Evolutionary conservation across 1,140 invertebrate species (phyloP), one percentile per base, ranked within the genome.

Genomic region (Eulimnadia texana): DNA sequence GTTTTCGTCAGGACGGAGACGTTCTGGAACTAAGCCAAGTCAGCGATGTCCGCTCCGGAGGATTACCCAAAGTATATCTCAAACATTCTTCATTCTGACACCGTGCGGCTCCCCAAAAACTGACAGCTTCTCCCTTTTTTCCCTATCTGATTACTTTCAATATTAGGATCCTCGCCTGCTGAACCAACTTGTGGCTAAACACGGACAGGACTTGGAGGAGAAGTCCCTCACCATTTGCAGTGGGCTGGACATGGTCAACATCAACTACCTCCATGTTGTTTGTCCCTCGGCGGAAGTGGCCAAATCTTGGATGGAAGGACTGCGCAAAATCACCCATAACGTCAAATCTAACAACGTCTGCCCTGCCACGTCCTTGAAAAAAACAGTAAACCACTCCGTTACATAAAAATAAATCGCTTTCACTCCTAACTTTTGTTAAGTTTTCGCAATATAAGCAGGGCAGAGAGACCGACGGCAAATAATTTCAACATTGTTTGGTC

Each of bases 331-430:
- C n/a, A 95, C 94, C 59, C 92, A 96, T 79, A 98, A 98, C 78
- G 91, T 93, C 68, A 98, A 98, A 84, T 92, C 90, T 67, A 97
- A 96, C 80, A 98, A 98, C 81, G 84, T 97, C 69, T 98, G 94
- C 76, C 94, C 96, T 51, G 90, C 95, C 85, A 97, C 92, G 67
- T 94, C 90, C 80, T 83, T 99, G 68, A 93, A 92, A 77, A n/a
- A 99, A 99, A 82, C 95, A 99, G 94, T 98, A 87, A 94, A 16
- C 3, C n/a, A 6, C 27, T 25, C 25, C 28, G n/a, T n/a, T 23
- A 25, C 13, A n/a, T 16, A 54, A 19, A 54, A 54, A 47, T n/a
- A n/a, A n/a, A n/a, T n/a, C n/a, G n/a, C n/a, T n/a, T n/a, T n/a
- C n/a, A n/a, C n/a, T n/a, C n/a, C n/a, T n/a, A n/a, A n/a, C n/a